phyloP scores from a whole-genome alignment of 92 coral and sea anemone genomes.

The Heliopora coerulea region DNA sequence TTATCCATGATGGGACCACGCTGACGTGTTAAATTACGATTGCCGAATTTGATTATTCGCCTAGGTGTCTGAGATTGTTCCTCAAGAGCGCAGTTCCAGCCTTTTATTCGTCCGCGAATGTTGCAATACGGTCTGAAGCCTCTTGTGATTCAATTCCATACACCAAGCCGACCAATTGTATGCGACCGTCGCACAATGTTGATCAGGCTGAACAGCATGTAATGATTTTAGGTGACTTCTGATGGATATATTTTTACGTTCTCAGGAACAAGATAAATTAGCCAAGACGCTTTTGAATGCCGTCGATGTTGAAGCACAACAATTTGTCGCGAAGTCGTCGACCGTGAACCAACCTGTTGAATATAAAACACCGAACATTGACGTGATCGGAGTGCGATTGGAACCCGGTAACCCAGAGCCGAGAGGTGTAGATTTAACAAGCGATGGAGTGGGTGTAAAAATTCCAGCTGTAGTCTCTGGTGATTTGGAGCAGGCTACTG shows the following conservation, averaged over 20 bases:
- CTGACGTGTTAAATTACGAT: no score
- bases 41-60: no score
- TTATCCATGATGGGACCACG: no score
- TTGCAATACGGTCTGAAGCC: no score
- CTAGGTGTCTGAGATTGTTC: no score
- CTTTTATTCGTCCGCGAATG: no score
- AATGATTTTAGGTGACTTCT: no score
- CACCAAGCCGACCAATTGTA: no score
- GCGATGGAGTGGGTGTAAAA: not conserved
- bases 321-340: not conserved
- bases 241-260: no score
- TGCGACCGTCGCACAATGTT: no score
- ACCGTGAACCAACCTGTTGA: not conserved
- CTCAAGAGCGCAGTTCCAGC: not conserved
- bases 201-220: no score
- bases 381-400: constrained; percentile 11
- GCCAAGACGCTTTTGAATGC: constrained; percentile 1
- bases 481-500: constrained; percentile 2
- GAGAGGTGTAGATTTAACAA: not conserved
- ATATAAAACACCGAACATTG: constrained; percentile 8
- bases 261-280: not conserved
- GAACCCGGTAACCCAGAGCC: not conserved
- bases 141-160: no score
- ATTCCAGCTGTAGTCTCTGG: not conserved
- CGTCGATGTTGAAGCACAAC: not conserved